Evolutionary conservation across 1,140 invertebrate species (phyloP).

Genomic region (Nasonia giraulti): DNA sequence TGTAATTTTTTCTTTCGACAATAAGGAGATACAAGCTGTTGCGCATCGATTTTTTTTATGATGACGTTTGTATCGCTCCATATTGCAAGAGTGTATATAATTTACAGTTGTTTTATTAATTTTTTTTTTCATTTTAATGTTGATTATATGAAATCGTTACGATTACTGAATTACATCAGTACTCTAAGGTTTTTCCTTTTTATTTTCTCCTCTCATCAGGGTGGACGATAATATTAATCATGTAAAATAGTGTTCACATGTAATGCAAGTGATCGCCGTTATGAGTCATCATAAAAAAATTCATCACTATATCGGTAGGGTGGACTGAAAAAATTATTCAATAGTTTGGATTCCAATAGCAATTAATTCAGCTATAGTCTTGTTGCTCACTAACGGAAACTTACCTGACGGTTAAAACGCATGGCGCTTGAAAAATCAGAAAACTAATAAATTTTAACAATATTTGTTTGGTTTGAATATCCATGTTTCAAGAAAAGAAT

Average conservation of each 20-base stretch:
- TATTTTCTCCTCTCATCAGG: conserved; percentile 11
- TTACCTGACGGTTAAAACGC: conserved; percentile 10
- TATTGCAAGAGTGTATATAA: conserved; percentile 37
- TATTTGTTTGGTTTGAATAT: neutral
- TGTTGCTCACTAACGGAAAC: neutral
- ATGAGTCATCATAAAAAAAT: conserved; percentile 37
- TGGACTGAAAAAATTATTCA: conserved; percentile 28
- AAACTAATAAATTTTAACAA: conserved; percentile 11
- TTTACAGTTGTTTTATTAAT: conserved; percentile 31
- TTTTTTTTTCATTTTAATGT: conserved; percentile 45
- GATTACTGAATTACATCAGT: conserved; percentile 1
- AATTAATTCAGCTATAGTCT: neutral
- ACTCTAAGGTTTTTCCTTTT: neutral
- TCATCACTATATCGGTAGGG: conserved; percentile 1
- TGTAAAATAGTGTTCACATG: conserved; percentile 3
- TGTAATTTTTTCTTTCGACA: conserved; percentile 43
- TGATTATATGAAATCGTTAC: conserved; percentile 42
- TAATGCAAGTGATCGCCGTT: conserved; percentile 4
- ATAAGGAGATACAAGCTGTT: conserved; percentile 9
- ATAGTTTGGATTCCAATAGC: neutral
- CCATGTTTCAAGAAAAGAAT: conserved; percentile 27
- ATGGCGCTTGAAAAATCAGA: conserved; percentile 12
- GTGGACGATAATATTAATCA: conserved; percentile 34
- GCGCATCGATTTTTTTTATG: conserved; percentile 47
- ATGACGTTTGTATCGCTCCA: conserved; percentile 15